These are phyloP conservation scores for Crax fasciolata DNA, from an alignment of 2,797 vertebrate species.

Conservation along the genomic window DNA sequence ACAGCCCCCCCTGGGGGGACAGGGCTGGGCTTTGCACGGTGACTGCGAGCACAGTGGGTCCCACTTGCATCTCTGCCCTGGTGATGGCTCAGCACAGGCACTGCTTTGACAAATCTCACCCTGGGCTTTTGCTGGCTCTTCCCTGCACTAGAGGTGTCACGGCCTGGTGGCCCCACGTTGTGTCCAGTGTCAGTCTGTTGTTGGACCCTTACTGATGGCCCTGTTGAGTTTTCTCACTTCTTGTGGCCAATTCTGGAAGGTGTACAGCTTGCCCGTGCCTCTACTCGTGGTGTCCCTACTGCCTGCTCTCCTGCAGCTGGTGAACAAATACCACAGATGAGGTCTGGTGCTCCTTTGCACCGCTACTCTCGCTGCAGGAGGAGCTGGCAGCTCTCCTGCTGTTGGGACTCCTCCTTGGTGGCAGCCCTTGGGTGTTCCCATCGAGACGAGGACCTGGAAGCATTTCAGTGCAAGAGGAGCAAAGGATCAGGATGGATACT, in stretches of 20 bases:
- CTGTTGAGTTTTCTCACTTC: background rate
- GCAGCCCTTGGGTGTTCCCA: background rate
- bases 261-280: accelerated
- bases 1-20: background rate
- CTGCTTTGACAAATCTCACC: background rate
- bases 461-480: background rate
- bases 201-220: too few species aligned
- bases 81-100: background rate
- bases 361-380: background rate
- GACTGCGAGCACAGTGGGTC: background rate
- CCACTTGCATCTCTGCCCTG: background rate
- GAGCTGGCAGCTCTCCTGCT: background rate
- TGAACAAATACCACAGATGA: background rate
- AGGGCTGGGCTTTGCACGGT: background rate
- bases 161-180: background rate
- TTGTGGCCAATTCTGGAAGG: background rate
- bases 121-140: background rate
- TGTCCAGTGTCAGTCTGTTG: background rate
- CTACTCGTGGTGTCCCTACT: background rate
- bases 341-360: background rate
- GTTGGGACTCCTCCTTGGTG: too few species aligned
- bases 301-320: background rate
- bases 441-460: background rate
- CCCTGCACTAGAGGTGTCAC: background rate
- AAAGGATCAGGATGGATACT: accelerated